Evolutionary conservation across 2,113 vertebrate genomes (phyloP).

Genomic region (Chrysemys picta): DNA sequence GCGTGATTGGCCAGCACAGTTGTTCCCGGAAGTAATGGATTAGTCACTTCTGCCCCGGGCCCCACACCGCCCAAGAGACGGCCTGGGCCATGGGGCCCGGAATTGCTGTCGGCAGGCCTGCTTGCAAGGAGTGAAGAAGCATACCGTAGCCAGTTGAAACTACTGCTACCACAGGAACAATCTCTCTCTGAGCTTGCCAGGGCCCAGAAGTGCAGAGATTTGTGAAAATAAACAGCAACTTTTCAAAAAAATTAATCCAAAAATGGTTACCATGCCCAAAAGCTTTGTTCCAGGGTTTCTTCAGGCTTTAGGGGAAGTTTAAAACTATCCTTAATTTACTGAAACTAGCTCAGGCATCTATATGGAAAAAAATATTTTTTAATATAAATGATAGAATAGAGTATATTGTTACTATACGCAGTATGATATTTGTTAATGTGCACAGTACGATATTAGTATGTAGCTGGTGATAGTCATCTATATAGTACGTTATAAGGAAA

Average conservation of each 20-base stretch:
- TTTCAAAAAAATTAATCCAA: neutral
- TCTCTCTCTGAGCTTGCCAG: neutral
- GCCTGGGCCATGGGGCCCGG: too few species aligned
- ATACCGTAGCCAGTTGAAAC: neutral
- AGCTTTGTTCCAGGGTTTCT: neutral
- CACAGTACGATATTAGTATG: neutral
- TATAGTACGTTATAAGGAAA: neutral
- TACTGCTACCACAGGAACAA: rapidly evolving
- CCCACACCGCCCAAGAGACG: too few species aligned
- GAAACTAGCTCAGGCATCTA: neutral
- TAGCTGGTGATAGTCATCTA: too few species aligned
- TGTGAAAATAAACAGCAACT: neutral
- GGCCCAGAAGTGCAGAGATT: neutral
- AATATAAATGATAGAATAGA: neutral
- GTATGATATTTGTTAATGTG: neutral
- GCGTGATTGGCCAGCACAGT: too few species aligned
- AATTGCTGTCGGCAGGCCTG: too few species aligned
- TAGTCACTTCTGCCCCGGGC: too few species aligned
- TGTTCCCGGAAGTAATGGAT: too few species aligned
- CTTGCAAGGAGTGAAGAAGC: neutral
- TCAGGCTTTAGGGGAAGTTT: neutral
- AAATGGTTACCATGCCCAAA: neutral
- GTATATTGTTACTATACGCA: neutral
- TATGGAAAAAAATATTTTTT: neutral
- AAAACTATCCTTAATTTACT: neutral